phyloP scores from a whole-genome alignment of 2,797 vertebrate species.

The Notoglanidium macrostoma region DNA sequence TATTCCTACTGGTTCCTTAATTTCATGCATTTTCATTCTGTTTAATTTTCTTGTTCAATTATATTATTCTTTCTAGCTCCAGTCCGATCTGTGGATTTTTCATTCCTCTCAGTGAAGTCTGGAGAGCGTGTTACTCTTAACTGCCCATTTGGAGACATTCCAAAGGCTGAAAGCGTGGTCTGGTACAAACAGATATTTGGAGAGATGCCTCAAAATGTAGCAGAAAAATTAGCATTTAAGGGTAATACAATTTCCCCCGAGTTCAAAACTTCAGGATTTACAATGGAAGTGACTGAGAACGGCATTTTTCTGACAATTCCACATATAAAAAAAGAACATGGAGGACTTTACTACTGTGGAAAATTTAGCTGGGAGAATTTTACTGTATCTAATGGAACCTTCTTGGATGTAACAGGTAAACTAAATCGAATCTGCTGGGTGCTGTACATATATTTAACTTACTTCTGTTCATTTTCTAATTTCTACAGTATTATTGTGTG shows the following conservation, averaged over 20 bases:
- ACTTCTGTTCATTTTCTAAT: not conserved
- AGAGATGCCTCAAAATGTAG: conserved; percentile 9
- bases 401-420: conserved; percentile 13
- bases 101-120: not conserved
- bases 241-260: not conserved
- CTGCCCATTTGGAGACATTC: not conserved
- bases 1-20: not conserved
- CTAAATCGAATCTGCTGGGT: not conserved
- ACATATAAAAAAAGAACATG: not conserved
- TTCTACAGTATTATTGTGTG: not conserved
- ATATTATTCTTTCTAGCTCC: not conserved
- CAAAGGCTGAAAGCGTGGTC: not conserved
- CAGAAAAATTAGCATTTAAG: not conserved
- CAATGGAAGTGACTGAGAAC: not conserved
- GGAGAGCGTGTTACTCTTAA: not conserved
- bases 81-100: not conserved
- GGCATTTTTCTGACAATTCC: not conserved
- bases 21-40: not conserved
- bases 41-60: not conserved
- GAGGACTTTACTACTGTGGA: conserved; percentile 13
- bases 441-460: not conserved
- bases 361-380: not conserved
- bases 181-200: conserved; percentile 31
- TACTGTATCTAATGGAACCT: not conserved
- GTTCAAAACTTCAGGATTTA: not conserved